Evolutionary conservation across 1,140 invertebrate species (phyloP).

Genomic region (Trichomalopsis sarcophagae): DNA sequence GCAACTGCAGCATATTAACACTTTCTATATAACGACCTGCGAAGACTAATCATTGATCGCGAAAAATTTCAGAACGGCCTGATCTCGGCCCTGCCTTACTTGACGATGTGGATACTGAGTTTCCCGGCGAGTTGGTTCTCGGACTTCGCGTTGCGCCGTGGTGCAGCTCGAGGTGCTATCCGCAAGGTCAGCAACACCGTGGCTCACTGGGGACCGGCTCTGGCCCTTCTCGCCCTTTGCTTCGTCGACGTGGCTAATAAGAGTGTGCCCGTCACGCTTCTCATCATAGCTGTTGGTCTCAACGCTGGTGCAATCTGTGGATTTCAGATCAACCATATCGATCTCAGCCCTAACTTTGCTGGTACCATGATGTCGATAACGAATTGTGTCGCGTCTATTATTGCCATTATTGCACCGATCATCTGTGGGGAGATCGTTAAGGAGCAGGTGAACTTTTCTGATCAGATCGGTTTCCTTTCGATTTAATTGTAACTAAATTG

Average conservation of each 20-base stretch:
- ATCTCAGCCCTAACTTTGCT: constrained; percentile 81
- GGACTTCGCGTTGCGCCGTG: constrained; percentile 78
- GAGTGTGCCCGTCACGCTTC: constrained; percentile 68
- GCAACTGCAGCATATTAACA: no score
- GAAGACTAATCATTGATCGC: no score
- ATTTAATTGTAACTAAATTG: background rate
- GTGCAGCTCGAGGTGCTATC: constrained; percentile 73
- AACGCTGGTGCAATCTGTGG: constrained; percentile 77
- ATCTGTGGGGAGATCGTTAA: constrained; percentile 73
- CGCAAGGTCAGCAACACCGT: constrained; percentile 82
- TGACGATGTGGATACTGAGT: constrained; percentile 82
- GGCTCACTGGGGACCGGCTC: constrained; percentile 73
- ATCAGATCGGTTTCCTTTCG: background rate
- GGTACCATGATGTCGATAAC: constrained; percentile 81
- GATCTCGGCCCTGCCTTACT: constrained; percentile 86
- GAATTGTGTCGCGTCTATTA: constrained; percentile 79
- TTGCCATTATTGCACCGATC: constrained; percentile 79
- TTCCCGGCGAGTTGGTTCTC: constrained; percentile 80
- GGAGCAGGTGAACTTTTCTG: constrained; percentile 58
- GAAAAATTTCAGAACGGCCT: constrained; percentile 80
- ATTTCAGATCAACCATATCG: constrained; percentile 80
- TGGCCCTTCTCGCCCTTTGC: constrained; percentile 69
- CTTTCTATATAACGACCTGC: no score
- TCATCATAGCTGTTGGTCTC: constrained; percentile 77
- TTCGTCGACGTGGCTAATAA: constrained; percentile 56